phyloP scores from a whole-genome alignment of 2,113 vertebrate genomes.

The Austrofundulus limnaeus region DNA sequence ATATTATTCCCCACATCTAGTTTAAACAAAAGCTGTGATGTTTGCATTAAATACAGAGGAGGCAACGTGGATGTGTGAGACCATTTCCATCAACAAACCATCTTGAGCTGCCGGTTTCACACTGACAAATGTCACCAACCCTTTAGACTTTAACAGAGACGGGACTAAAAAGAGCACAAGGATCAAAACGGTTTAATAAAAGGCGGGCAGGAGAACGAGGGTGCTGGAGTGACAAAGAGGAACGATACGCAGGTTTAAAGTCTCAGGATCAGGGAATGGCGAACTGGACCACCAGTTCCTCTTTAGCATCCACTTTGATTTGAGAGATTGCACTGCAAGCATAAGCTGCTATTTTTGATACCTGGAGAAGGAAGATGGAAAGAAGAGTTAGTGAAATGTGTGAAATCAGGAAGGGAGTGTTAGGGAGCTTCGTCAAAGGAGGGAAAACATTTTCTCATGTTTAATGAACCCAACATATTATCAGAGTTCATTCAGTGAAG shows the following conservation, averaged over 20 bases:
- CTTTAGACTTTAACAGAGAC: slow-evolving; percentile 18
- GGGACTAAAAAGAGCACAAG: slow-evolving; percentile 45
- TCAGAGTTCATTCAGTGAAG: too few species aligned
- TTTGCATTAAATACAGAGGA: slow-evolving; percentile 8
- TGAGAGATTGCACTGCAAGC: slow-evolving; percentile 97
- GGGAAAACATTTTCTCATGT: background rate
- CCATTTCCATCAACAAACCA: slow-evolving; percentile 10
- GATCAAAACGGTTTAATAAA: slow-evolving; percentile 48
- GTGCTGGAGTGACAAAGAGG: slow-evolving; percentile 42
- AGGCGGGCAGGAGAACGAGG: slow-evolving; percentile 40
- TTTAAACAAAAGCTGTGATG: background rate
- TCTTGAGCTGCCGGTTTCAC: slow-evolving; percentile 4
- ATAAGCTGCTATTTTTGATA: slow-evolving; percentile 93
- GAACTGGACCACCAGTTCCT: slow-evolving; percentile 96
- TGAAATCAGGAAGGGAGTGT: background rate
- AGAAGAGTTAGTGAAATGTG: background rate
- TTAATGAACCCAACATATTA: background rate
- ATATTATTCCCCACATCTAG: background rate
- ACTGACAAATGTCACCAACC: slow-evolving; percentile 12
- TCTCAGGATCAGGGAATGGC: slow-evolving; percentile 86
- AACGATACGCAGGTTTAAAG: slow-evolving; percentile 18
- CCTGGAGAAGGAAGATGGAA: slow-evolving; percentile 70
- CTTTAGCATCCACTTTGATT: slow-evolving; percentile 94
- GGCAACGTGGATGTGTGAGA: slow-evolving; percentile 26
- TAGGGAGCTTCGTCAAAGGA: too few species aligned